phyloP scores from a whole-genome alignment of 2,797 vertebrate species.

The Gobionotothen gibberifrons region DNA sequence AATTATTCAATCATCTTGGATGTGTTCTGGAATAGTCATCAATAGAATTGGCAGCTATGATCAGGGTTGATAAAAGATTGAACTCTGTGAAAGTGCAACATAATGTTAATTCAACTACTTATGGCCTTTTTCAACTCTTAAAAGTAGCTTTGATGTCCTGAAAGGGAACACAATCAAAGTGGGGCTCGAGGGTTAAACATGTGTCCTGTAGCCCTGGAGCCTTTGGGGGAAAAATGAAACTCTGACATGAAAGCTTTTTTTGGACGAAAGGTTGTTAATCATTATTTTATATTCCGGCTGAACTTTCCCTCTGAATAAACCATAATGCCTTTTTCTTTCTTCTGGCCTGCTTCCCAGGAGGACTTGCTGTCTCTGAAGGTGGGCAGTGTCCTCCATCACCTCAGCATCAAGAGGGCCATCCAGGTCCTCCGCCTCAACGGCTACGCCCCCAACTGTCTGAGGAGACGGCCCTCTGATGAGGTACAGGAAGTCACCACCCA shows the following conservation, averaged over 20 bases:
- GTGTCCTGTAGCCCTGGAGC: background rate
- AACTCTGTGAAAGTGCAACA: no score
- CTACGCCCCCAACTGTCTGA: conserved; percentile 91
- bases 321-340: background rate
- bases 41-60: no score
- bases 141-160: no score
- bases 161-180: no score
- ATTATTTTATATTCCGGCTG: background rate
- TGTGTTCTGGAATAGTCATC: no score
- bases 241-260: background rate
- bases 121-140: no score
- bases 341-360: conserved; percentile 81
- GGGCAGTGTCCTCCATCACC: conserved; percentile 94
- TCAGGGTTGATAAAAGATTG: no score
- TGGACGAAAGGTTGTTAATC: background rate
- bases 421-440: conserved; percentile 93
- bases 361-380: conserved; percentile 95
- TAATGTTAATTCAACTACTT: no score
- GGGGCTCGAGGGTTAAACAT: no score
- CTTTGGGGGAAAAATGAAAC: background rate
- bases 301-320: conserved; percentile 8
- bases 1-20: no score
- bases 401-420: conserved; percentile 95
- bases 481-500: conserved; percentile 63
- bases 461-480: conserved; percentile 93